Evolutionary conservation across 2,113 vertebrate species (phyloP), one percentile per base, ranked within the genome.

Genomic region (Brachirus orientalis): DNA sequence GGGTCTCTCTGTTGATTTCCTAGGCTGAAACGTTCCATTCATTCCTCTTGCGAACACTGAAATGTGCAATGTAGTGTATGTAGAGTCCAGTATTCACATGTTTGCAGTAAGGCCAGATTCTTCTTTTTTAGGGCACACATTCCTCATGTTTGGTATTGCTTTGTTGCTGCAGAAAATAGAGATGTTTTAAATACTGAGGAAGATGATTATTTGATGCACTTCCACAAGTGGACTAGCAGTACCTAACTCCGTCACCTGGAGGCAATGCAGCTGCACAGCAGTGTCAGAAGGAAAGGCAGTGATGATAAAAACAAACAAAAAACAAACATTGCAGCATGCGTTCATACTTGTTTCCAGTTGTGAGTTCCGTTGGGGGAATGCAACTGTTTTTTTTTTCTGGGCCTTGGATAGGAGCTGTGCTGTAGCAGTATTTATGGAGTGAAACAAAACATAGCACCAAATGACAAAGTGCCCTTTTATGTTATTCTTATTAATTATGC

Each of bases 391-490:
- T 60, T 80, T 76, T 73, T 67, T 58, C 67, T 51, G 79, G 84
- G 82, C 88, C 83, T 86, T 81, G 67, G 74, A 75, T 69, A 47
- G 63, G 78, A 41, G 76, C 82, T 80, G 79, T 85, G 74, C 73
- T 88, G 80, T 89, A 89, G 83, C 86, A 90, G 88, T 91, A 88
- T 90, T 90, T 85, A 88, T 86, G 78, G 81, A 84, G 48, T 56
- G 57, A 80, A 68, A 82, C 69, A 67, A 82, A 58, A 79, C 72
- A 77, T 70, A 88, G 80, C 84, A 89, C 85, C 89, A 86, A 90
- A 86, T 82, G 77, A 84, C 75, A 73, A 90, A 90, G 90, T 91
- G 90, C 79, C 88, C 89, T 90, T 89, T 86, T 83, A 83, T 70
- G 71, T 90, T n/a, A n/a, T n/a, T 89, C 75, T 75, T 84, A 69